A percentile compares a stretch with the other conserved stretches of the same genome.
phyloP scores from a whole-genome alignment of 2,797 vertebrate genomes.

The Aselliscus stoliczkanus region DNA sequence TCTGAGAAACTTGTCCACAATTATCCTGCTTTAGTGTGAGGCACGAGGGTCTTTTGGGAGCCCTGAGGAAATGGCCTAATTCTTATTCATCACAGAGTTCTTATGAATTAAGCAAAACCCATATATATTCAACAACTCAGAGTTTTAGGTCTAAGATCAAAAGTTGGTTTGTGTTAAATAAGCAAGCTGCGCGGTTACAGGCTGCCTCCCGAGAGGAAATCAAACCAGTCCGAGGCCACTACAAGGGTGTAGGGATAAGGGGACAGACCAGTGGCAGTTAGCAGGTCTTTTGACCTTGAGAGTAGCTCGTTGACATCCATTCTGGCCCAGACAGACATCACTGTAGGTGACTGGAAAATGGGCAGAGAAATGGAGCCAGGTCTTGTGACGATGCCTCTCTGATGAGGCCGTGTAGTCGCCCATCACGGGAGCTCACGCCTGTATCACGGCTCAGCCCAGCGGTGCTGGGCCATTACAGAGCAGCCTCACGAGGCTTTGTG shows the following conservation, averaged over 20 bases:
- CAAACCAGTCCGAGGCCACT: background rate
- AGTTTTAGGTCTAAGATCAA: conserved; percentile 35
- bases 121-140: conserved; percentile 40
- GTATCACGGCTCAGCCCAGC: background rate
- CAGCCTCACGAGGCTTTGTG: background rate
- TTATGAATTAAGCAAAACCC: conserved; percentile 59
- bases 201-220: background rate
- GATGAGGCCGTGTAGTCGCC: background rate
- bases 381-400: background rate
- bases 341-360: background rate
- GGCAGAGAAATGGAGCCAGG: background rate
- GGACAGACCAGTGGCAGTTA: background rate
- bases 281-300: background rate
- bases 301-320: background rate
- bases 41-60: conserved; percentile 66
- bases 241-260: background rate
- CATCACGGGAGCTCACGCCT: background rate
- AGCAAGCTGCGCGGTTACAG: background rate
- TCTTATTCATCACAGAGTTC: conserved; percentile 62
- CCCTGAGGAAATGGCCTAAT: conserved; percentile 70
- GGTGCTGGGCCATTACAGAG: background rate
- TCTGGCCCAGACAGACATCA: background rate
- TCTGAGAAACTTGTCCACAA: conserved; percentile 70
- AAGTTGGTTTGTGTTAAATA: conserved; percentile 36
- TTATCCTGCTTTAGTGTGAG: conserved; percentile 59